These are phyloP conservation scores for Rhipidura dahli DNA, from an alignment of 2,113 vertebrate genomes.

Conservation along the genomic window DNA sequence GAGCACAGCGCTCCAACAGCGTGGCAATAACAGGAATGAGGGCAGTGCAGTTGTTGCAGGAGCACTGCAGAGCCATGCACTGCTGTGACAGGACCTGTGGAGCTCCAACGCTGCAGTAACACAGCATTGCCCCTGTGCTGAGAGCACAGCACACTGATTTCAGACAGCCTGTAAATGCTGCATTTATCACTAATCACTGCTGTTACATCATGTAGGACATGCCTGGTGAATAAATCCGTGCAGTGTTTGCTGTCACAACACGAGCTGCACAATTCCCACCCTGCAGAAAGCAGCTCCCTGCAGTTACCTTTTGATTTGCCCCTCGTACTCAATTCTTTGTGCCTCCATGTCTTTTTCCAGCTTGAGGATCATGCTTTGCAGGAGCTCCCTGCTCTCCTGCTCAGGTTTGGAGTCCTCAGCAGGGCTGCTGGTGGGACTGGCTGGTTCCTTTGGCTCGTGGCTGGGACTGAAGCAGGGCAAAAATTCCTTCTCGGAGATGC, in stretches of 20 bases:
- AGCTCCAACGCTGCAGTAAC: not conserved
- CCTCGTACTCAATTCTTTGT: constrained; percentile 67
- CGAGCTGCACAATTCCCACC: not conserved
- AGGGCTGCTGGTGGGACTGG: not conserved
- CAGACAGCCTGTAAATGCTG: not conserved
- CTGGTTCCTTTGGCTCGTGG: not conserved
- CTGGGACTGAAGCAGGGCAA: not conserved
- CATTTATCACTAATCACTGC: not conserved
- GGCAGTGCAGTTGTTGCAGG: not conserved
- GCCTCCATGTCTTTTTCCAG: constrained; percentile 54
- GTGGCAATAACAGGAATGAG: not conserved
- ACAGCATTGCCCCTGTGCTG: not conserved
- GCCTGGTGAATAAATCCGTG: not conserved
- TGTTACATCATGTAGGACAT: rapidly evolving
- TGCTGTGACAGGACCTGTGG: not conserved
- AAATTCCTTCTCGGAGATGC: constrained; percentile 27
- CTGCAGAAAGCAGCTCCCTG: not conserved
- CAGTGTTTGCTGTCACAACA: not conserved
- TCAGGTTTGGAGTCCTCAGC: not conserved
- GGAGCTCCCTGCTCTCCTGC: constrained; percentile 28
- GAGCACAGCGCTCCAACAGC: rapidly evolving
- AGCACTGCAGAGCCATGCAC: not conserved
- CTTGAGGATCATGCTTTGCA: constrained; percentile 38
- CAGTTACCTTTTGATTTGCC: constrained; percentile 70
- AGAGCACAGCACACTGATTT: not conserved